These are phyloP conservation scores for Ophioderma brevispina DNA, from an alignment of 35 echinoderm and acorn worm species.

Conservation along the genomic window DNA sequence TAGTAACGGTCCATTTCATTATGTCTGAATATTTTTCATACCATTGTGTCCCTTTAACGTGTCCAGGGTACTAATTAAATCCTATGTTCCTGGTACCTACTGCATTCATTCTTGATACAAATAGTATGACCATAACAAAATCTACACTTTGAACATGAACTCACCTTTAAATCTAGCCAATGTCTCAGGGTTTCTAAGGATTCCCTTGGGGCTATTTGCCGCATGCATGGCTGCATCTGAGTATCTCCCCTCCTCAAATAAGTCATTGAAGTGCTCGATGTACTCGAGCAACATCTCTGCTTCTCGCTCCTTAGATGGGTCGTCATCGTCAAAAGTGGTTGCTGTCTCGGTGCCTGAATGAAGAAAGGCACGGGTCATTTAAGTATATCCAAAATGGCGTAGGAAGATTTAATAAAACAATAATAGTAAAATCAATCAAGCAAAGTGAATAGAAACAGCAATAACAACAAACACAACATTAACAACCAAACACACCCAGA, in stretches of 20 bases:
- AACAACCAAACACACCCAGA: too few species aligned
- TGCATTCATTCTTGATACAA: neutral
- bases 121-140: neutral
- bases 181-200: constrained; percentile 92
- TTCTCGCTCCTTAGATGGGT: constrained; percentile 96
- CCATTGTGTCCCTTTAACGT: too few species aligned
- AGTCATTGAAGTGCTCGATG: constrained; percentile 86
- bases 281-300: constrained; percentile 85
- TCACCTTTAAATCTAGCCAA: constrained; percentile 91
- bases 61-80: too few species aligned
- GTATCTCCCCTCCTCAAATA: constrained; percentile 80
- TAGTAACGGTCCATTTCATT: too few species aligned
- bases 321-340: constrained; percentile 97
- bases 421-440: too few species aligned
- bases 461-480: too few species aligned
- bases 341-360: constrained; percentile 69
- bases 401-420: too few species aligned
- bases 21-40: too few species aligned
- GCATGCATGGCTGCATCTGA: constrained; percentile 97
- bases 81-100: too few species aligned
- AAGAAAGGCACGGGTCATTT: too few species aligned
- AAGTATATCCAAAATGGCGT: too few species aligned
- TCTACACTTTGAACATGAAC: neutral
- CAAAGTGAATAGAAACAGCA: too few species aligned
- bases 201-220: constrained; percentile 93